Base-by-base conservation (phyloP, 2,888 invertebrate species). In the Timandra comae region DNA sequence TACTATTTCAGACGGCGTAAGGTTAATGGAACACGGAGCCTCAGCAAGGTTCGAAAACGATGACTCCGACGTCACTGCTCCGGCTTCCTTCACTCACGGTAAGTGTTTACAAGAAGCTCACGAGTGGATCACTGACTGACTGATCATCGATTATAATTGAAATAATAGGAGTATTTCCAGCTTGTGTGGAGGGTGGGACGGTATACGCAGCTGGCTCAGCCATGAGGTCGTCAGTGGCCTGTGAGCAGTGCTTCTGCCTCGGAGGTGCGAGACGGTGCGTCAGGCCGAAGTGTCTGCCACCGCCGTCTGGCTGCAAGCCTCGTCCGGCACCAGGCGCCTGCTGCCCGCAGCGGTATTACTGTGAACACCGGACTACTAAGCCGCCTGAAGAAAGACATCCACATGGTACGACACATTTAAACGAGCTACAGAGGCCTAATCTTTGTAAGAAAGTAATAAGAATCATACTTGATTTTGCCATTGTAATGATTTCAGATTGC, bases 221-320 rank as follows among this genome's bases (percentile, higher is more conserved):
- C 4, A 92, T 96, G 93, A 88, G 90, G 47, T 90, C 93, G 3
- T 89, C 90, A 9, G 88, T 90, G 39, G 88, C 91, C n/a, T 96
- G 96, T 78, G 92, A 94, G 72, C 93, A 93, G 72, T 96, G 96
- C 78, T 96, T 93, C 80, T 96, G 96, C 65, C 90, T 93, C 52
- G 82, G 87, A 16, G 93, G 93, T 3, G 81, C 82, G 30, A 89
- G 92, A 52, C 89, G 89, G 53, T 96, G 96, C 73, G 91, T 95
- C 32, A 88, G 90, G 43, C 95, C 95, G 1, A 89, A 90, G 60
- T 96, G 96, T 73, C 86, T 94, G 59, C 86, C 94, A 29, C 89
- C 92, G 1, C 87, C 93, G 21, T 88, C 90, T 10, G 93, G 92
- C 32, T 94, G 93, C 67, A 78, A 69, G 22, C 89, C 93, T 0